Conservation (phyloP, 2,888 invertebrate genomes). For the Seira ritae region DNA sequence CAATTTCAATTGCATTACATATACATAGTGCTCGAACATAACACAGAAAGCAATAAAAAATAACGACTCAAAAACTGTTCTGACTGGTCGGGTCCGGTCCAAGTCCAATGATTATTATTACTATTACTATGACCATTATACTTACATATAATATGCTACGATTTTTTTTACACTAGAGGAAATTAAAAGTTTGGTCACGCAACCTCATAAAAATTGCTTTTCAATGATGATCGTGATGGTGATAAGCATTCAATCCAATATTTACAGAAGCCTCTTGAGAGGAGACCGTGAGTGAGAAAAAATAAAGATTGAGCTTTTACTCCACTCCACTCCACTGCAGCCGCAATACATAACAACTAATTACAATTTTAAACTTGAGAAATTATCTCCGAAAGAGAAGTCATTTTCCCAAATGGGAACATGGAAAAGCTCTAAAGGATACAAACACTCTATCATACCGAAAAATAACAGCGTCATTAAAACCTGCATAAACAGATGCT, state of each 20-base stretch:
- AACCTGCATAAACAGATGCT: conserved; percentile 20
- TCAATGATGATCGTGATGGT: background rate
- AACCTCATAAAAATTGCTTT: conserved; percentile 12
- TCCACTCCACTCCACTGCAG: too few species aligned
- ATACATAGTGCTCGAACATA: background rate
- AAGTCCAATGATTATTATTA: background rate
- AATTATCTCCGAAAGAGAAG: background rate
- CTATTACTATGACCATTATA: too few species aligned
- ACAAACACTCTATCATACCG: background rate
- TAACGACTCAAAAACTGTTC: background rate
- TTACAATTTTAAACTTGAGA: background rate
- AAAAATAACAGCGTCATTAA: background rate
- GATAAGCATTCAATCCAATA: conserved; percentile 8
- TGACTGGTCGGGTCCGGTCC: background rate
- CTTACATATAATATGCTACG: background rate
- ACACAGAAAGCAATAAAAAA: conserved; percentile 16
- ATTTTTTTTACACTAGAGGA: too few species aligned
- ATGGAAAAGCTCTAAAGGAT: conserved; percentile 11
- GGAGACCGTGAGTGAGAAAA: background rate
- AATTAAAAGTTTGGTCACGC: conserved; percentile 9
- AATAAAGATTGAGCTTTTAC: background rate
- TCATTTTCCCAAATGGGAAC: background rate
- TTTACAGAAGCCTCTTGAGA: background rate
- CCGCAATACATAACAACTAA: background rate
- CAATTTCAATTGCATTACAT: too few species aligned